These are phyloP conservation scores for Sitobion miscanthi DNA, from an alignment of 1,140 invertebrate species.

Conservation along the genomic window DNA sequence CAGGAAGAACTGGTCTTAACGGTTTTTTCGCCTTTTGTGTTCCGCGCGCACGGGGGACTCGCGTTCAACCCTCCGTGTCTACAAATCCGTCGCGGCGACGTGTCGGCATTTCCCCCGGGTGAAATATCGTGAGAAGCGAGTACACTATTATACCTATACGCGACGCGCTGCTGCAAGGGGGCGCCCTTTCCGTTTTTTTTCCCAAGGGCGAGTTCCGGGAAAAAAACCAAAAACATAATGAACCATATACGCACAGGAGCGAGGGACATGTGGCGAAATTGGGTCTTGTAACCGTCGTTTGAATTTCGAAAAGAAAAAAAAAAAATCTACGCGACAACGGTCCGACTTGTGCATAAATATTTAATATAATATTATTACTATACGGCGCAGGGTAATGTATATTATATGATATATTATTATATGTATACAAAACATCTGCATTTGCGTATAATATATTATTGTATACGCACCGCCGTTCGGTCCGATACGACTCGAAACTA, in stretches of 20 bases:
- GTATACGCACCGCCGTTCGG: neutral
- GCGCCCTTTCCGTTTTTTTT: conserved; percentile 45
- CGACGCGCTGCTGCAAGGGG: neutral
- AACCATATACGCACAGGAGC: neutral
- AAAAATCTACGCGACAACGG: neutral
- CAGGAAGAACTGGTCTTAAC: conserved; percentile 53
- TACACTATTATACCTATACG: neutral
- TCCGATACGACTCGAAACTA: neutral
- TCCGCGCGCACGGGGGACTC: conserved; percentile 3
- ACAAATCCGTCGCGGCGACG: conserved; percentile 10
- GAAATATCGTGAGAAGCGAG: conserved; percentile 47
- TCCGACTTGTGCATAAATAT: neutral
- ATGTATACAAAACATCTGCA: neutral
- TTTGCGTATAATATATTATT: neutral
- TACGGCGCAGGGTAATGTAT: neutral
- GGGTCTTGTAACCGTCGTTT: conserved; percentile 47
- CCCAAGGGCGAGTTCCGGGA: conserved; percentile 37
- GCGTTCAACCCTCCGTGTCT: conserved; percentile 34
- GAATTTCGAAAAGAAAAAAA: conserved; percentile 36
- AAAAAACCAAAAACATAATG: conserved; percentile 27
- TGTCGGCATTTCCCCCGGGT: neutral
- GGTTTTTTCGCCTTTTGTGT: conserved; percentile 54
- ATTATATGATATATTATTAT: neutral
- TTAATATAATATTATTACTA: neutral
- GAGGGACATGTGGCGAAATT: conserved; percentile 43